Base-by-base conservation (phyloP, 1,140 invertebrate genomes). In the Drosophila ironensis region DNA sequence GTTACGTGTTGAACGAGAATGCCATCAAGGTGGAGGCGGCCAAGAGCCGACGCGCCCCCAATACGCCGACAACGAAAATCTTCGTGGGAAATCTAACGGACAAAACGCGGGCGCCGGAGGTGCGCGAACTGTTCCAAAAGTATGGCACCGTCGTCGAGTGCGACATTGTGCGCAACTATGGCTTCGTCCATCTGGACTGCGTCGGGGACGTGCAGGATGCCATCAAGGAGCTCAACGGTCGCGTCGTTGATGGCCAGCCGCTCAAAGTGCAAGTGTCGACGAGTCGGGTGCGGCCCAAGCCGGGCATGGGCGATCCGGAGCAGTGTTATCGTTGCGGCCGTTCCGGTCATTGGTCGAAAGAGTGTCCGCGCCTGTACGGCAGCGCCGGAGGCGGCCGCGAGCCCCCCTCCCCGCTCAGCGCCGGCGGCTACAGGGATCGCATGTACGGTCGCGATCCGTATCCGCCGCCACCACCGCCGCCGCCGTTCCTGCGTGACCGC, bases 271-370 rank as follows among this genome's bases (percentile, higher is more conserved):
- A 98, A 92, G 92, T 97, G 44, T 97, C 96, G 33, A 97, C 96
- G 45, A 97, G 96, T 90, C 94, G 96, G 89, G 97, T 98, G 5
- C 92, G 97, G 69, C 96, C 97, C 89, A 94, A 96, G 89, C 96
- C 97, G 71, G 97, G 97, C 69, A 98, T 98, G 97, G 97, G 97
- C 75, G 96, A 97, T 91, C 96, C 96, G 88, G 96, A 97, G 89
- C 96, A 97, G 89, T 98, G 97, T 92, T 98, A 97, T 91, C 93
- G 96, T 90, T 98, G 97, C 93, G 97, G 97, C 52, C 93, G 95
- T 90, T 95, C 95, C 81, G 97, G 97, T 67, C 97, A 98, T 92
- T 98, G 97, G 97, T 97, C 96, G 72, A 97, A 97, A 93, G 96
- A 97, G 91, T 97, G 96, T 91, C 96, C 96, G 54, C 93, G 93